Percentiles rank a stretch among this genome's conserved stretches.
These are phyloP conservation scores for Acipenser oxyrinchus DNA, from an alignment of 2,797 vertebrate species.

Conservation along the genomic window DNA sequence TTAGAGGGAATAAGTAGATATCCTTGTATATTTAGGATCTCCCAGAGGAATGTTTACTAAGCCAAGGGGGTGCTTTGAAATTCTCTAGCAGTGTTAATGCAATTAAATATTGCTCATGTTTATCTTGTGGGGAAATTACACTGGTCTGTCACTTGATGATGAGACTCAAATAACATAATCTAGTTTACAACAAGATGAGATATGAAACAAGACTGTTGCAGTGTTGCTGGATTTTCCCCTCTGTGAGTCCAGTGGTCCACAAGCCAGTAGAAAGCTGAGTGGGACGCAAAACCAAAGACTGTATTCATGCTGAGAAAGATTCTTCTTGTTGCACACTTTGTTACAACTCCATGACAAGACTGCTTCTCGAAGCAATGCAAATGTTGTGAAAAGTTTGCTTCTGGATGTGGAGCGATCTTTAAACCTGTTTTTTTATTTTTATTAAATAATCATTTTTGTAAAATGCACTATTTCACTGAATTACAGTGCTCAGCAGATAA, in stretches of 20 bases:
- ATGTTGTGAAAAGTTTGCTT: conserved; percentile 9
- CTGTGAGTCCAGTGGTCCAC: too few species aligned
- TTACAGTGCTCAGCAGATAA: conserved; percentile 23
- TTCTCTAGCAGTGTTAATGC: neutral
- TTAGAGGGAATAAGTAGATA: too few species aligned
- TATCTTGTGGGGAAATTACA: neutral
- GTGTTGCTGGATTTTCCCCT: too few species aligned
- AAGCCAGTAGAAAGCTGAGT: too few species aligned
- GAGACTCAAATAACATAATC: neutral
- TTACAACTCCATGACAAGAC: neutral
- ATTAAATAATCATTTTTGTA: conserved; percentile 25
- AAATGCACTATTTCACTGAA: conserved; percentile 23
- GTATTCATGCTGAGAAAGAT: conserved; percentile 4
- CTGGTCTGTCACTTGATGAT: neutral
- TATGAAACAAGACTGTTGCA: neutral
- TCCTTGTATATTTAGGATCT: neutral
- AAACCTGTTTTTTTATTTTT: neutral
- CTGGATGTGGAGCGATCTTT: conserved; percentile 28
- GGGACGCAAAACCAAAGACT: neutral
- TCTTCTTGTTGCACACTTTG: neutral
- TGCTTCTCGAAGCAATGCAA: too few species aligned
- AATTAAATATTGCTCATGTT: neutral
- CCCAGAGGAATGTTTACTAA: too few species aligned
- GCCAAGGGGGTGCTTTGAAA: neutral
- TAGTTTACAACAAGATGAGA: neutral